These are phyloP conservation scores for Novumbra hubbsi DNA, from an alignment of 2,797 vertebrate species.

Conservation along the genomic window DNA sequence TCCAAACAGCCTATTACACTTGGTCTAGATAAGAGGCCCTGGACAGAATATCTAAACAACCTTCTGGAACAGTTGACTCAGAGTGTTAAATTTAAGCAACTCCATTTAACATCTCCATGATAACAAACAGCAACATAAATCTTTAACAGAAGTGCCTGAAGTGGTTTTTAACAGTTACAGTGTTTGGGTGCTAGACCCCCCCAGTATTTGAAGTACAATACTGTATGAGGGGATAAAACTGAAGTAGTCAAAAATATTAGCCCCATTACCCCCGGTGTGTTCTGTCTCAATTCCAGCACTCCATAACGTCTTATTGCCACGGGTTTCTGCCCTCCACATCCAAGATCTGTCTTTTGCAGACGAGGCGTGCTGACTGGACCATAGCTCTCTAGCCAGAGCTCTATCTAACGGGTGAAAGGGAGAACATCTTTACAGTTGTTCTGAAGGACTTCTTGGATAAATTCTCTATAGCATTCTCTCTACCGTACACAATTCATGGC, in stretches of 20 bases:
- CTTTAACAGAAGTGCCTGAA: too few relatives aligned
- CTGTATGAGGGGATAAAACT: not conserved
- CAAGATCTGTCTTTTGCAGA: not conserved
- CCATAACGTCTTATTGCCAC: not conserved
- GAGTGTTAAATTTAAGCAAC: too few relatives aligned
- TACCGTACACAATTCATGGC: not conserved
- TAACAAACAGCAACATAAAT: too few relatives aligned
- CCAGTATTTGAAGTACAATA: not conserved
- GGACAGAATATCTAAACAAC: too few relatives aligned
- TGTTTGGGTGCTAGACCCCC: not conserved
- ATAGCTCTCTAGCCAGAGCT: not conserved
- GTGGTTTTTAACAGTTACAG: not conserved
- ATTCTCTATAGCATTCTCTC: not conserved
- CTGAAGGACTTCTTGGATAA: not conserved
- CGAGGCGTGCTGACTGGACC: not conserved
- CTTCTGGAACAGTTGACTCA: too few relatives aligned
- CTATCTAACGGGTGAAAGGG: not conserved
- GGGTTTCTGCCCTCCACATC: not conserved
- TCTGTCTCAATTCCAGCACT: not conserved
- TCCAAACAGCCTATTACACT: too few relatives aligned
- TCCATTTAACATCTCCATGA: too few relatives aligned
- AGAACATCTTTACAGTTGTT: not conserved
- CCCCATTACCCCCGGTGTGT: not conserved
- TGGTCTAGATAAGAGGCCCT: too few relatives aligned
- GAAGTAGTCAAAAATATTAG: not conserved